These are phyloP conservation scores for Cacatua alba DNA, from an alignment of 2,113 vertebrate genomes.

Conservation along the genomic window DNA sequence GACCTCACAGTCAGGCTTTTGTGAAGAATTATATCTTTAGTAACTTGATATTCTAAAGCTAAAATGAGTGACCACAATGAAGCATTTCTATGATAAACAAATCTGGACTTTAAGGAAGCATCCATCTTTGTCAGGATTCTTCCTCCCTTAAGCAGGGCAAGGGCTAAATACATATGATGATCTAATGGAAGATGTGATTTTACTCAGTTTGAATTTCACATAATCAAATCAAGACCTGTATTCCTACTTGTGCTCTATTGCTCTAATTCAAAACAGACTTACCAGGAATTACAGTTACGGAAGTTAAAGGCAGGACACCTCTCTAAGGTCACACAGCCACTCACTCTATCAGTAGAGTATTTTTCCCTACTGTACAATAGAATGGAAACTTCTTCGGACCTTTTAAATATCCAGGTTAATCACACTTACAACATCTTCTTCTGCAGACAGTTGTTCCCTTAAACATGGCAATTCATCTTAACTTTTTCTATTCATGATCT, in stretches of 20 bases:
- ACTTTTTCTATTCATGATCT: not conserved
- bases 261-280: conserved; percentile 54
- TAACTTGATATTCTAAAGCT: conserved; percentile 32
- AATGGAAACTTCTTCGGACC: not conserved
- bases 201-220: conserved; percentile 31
- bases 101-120: conserved; percentile 18
- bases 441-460: not conserved
- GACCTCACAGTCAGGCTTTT: conserved; percentile 1
- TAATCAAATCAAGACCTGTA: conserved; percentile 51
- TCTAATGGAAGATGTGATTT: conserved; percentile 39
- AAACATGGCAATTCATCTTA: not conserved
- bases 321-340: not conserved
- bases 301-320: conserved; percentile 3
- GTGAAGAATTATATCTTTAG: not conserved
- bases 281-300: not conserved
- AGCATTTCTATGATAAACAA: conserved; percentile 50
- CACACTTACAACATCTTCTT: not conserved
- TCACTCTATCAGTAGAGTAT: not conserved
- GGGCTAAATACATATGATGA: conserved; percentile 47
- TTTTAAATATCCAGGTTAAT: not conserved
- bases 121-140: conserved; percentile 45
- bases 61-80: conserved; percentile 22
- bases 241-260: not conserved
- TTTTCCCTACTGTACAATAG: not conserved
- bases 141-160: conserved; percentile 22